A percentile compares a stretch with the other conserved stretches of the same genome.
These are phyloP conservation scores for Mugil cephalus DNA, from an alignment of 2,113 vertebrate genomes.

Conservation along the genomic window DNA sequence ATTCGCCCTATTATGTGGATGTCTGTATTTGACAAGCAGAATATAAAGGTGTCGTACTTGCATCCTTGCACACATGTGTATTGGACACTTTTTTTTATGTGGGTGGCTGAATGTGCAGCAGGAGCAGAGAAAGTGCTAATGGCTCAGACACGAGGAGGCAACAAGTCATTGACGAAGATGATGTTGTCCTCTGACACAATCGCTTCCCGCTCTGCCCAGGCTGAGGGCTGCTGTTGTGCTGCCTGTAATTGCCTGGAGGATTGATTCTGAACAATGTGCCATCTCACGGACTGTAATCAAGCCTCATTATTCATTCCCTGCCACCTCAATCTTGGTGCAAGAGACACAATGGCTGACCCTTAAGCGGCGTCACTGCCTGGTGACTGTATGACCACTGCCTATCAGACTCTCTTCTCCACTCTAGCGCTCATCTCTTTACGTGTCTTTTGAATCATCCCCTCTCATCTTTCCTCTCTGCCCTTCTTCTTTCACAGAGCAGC, in stretches of 20 bases:
- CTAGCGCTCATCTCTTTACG: slow-evolving; percentile 39
- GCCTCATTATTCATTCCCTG: slow-evolving; percentile 84
- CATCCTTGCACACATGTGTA: slow-evolving; percentile 23
- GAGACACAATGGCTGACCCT: slow-evolving; percentile 75
- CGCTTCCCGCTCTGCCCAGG: slow-evolving; percentile 71
- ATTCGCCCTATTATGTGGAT: slow-evolving; percentile 7
- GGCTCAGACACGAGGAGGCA: slow-evolving; percentile 73
- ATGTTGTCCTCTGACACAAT: slow-evolving; percentile 81
- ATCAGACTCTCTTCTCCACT: slow-evolving; percentile 52
- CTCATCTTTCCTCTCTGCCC: slow-evolving; percentile 66
- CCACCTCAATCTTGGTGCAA: slow-evolving; percentile 70
- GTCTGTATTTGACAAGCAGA: slow-evolving; percentile 14
- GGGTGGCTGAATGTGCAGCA: slow-evolving; percentile 45
- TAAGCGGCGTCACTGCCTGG: slow-evolving; percentile 55
- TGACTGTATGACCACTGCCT: slow-evolving; percentile 63
- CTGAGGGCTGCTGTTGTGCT: slow-evolving; percentile 70
- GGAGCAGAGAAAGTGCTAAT: slow-evolving; percentile 67
- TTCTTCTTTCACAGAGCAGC: slow-evolving; percentile 42
- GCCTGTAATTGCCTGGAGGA: slow-evolving; percentile 80
- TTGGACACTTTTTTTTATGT: slow-evolving; percentile 57
- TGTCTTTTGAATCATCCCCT: slow-evolving; percentile 67
- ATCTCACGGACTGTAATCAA: slow-evolving; percentile 83
- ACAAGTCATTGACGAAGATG: slow-evolving; percentile 82
- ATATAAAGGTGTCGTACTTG: slow-evolving; percentile 22
- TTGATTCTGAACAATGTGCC: slow-evolving; percentile 83